phyloP scores from a whole-genome alignment of 2,797 vertebrate species.

The Typhlichthys subterraneus region DNA sequence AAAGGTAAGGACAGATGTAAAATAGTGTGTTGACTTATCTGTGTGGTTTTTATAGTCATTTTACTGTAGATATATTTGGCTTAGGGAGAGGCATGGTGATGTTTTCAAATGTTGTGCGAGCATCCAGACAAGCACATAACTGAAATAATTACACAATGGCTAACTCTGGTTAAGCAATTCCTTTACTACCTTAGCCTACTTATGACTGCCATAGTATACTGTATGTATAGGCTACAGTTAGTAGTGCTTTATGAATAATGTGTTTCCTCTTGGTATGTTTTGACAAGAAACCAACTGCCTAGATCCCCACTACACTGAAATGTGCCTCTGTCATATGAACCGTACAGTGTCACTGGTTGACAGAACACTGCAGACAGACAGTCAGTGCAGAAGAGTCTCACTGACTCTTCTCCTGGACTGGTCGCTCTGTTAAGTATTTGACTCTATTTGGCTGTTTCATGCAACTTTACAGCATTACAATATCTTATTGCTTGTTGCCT shows the following conservation, averaged over 20 bases:
- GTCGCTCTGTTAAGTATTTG: too few species aligned
- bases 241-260: slow-evolving; percentile 5
- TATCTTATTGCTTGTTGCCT: too few species aligned
- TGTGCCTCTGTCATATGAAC: too few species aligned
- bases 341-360: too few species aligned
- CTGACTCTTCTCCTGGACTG: too few species aligned
- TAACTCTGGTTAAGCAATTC: slow-evolving; percentile 28
- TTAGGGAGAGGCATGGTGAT: slow-evolving; percentile 20
- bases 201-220: slow-evolving; percentile 15
- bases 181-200: slow-evolving; percentile 11
- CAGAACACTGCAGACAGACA: too few species aligned
- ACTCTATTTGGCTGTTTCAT: too few species aligned
- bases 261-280: too few species aligned
- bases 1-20: slow-evolving; percentile 43
- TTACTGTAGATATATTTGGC: slow-evolving; percentile 15
- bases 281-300: too few species aligned
- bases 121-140: slow-evolving; percentile 25
- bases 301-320: too few species aligned
- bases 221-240: background rate
- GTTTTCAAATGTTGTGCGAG: slow-evolving; percentile 32
- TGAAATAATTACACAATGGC: slow-evolving; percentile 23
- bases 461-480: too few species aligned
- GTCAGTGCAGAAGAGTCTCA: too few species aligned
- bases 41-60: background rate
- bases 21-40: slow-evolving; percentile 4